Base-by-base conservation (phyloP, 2,797 vertebrate genomes). In the Arnoldichthys spilopterus region DNA sequence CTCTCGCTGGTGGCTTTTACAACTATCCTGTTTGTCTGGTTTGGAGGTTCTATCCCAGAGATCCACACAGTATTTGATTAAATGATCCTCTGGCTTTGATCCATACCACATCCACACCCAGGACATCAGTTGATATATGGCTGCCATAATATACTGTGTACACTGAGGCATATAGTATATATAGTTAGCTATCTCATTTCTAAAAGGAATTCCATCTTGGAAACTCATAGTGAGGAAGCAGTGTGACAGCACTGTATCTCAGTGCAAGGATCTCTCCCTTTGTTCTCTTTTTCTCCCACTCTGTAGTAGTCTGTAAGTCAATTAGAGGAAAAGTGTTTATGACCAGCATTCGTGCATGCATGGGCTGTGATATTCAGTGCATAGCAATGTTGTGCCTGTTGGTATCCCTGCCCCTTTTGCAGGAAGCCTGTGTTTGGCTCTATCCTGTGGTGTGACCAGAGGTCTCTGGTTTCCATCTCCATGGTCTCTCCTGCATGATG, bases 331-430 rank as follows among this genome's bases (percentile, higher is more conserved):
- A 66, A 58, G 78, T 74, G 74, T 71, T 76, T 34, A 63, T 24
- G 40, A 43, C 54, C 32, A 61, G 64, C 63, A 64, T 32, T 28
- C 53, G 54, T 87, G 78, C 30, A 83, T 90, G 87, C 80, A 87
- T 66, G 63, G 74, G 64, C 58, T 71, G 30, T 16, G 0, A 53
- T 72, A 84, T 63, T 82, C 76, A 64, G 78, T 20, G 73, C 72
- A 68, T 16, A 75, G 72, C 82, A 87, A 43, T 85, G 91, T 88
- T 88, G 90, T 88, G 74, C 86, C 77, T 86, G 85, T 83, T 82
- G 88, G 77, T 13, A 58, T 85, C 71, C 87, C 82, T 74, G 84
- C 67, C 87, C 79, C 82, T 89, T 61, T 87, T 84, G 70, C 82
- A 90, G 86, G 87, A 88, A 85, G 73, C 63, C 83, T 85, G 78